A percentile compares a stretch with the other conserved stretches of the same genome.
Conservation (phyloP, 2,797 vertebrate species). For the Acanthurus leucopareius region DNA sequence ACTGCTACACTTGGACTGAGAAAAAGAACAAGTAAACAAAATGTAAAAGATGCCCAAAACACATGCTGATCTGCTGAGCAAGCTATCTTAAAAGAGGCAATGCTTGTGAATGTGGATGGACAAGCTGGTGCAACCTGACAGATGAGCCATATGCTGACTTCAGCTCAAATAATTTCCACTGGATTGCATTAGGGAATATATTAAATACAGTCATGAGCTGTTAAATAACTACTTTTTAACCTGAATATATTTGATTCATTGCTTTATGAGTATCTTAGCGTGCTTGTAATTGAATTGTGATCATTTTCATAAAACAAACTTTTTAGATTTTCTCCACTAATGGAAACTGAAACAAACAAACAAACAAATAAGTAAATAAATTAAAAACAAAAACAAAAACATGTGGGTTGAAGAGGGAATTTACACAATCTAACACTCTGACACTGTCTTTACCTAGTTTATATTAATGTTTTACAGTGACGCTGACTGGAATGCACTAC, state of each 20-base stretch:
- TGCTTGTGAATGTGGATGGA: slow-evolving; percentile 11
- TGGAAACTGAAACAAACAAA: too few species aligned
- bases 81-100: slow-evolving; percentile 11
- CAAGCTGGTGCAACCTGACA: slow-evolving; percentile 23
- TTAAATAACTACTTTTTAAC: background rate
- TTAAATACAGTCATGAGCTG: slow-evolving; percentile 8
- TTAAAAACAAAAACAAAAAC: too few species aligned
- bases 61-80: slow-evolving; percentile 6
- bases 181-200: slow-evolving; percentile 20
- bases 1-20: background rate
- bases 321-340: too few species aligned
- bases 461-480: background rate
- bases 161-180: slow-evolving; percentile 43
- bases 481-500: background rate
- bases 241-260: too few species aligned
- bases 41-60: slow-evolving; percentile 23
- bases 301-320: too few species aligned
- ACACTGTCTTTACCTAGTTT: too few species aligned
- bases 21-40: slow-evolving; percentile 3
- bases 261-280: too few species aligned
- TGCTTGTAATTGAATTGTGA: too few species aligned
- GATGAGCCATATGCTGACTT: slow-evolving; percentile 42
- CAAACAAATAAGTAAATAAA: too few species aligned
- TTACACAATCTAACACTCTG: too few species aligned
- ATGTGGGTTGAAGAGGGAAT: too few species aligned